Conservation (phyloP, 1,140 invertebrate genomes). For the Brachionus rotundiformis region DNA sequence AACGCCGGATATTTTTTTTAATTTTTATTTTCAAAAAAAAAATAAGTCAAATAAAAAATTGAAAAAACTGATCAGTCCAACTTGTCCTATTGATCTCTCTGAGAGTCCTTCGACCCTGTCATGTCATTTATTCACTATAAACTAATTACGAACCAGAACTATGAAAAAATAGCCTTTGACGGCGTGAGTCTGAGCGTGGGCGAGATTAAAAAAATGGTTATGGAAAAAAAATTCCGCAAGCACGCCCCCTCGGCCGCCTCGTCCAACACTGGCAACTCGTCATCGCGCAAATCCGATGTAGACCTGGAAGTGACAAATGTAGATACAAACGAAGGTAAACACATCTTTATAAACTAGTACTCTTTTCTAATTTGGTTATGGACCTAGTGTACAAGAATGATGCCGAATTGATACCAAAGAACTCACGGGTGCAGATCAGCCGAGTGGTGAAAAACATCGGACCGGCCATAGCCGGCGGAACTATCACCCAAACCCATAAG, state of each 20-base stretch:
- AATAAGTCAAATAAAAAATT: slow-evolving; percentile 9
- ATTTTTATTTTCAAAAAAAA: background rate
- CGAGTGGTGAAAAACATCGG: slow-evolving; percentile 44
- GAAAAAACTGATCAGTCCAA: background rate
- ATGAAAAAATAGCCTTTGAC: slow-evolving; percentile 52
- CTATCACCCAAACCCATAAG: slow-evolving; percentile 10
- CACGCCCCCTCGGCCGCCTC: background rate
- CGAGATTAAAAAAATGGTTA: slow-evolving; percentile 48
- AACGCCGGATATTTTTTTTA: background rate
- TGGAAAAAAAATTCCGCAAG: slow-evolving; percentile 50
- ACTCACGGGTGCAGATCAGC: slow-evolving; percentile 47
- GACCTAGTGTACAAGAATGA: slow-evolving; percentile 50
- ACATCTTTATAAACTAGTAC: too few relatives aligned
- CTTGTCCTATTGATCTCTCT: slow-evolving; percentile 5
- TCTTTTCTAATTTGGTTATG: too few relatives aligned
- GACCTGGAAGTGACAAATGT: slow-evolving; percentile 48
- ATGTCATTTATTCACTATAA: slow-evolving; percentile 52
- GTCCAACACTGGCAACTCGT: background rate
- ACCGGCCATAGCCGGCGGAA: slow-evolving; percentile 32
- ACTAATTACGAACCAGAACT: slow-evolving; percentile 50
- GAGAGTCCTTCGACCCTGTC: background rate
- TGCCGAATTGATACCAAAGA: slow-evolving; percentile 42
- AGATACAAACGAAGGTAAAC: slow-evolving; percentile 45
- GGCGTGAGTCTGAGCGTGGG: slow-evolving; percentile 40
- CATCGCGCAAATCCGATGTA: background rate